Conservation (phyloP, 2,797 vertebrate genomes). For the Hoplostethus mediterraneus region DNA sequence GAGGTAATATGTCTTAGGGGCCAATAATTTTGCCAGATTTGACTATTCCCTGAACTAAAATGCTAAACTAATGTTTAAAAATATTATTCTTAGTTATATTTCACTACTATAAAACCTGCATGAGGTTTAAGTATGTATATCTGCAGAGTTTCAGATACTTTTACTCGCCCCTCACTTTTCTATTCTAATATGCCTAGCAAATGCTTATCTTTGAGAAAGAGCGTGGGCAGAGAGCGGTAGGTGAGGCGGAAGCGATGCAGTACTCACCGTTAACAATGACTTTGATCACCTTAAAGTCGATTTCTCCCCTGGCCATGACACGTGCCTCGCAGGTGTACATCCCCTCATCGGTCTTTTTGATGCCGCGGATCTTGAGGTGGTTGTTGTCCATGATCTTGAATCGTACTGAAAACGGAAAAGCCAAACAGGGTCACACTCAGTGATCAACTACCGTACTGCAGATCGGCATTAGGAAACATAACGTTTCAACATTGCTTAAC, state of each 20-base stretch:
- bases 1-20: too few species aligned
- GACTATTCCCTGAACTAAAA: too few species aligned
- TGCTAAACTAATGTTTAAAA: too few species aligned
- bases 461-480: neutral
- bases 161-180: too few species aligned
- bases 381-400: constrained; percentile 90
- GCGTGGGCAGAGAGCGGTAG: constrained; percentile 6
- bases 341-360: constrained; percentile 97
- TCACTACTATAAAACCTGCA: too few species aligned
- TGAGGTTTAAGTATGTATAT: too few species aligned
- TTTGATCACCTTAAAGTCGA: constrained; percentile 94
- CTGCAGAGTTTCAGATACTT: too few species aligned
- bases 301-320: constrained; percentile 94
- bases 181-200: neutral
- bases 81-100: too few species aligned
- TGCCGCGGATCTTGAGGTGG: constrained; percentile 95
- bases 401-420: constrained; percentile 83
- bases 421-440: constrained; percentile 4
- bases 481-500: neutral
- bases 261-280: constrained; percentile 96
- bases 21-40: too few species aligned
- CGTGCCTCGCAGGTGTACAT: constrained; percentile 95
- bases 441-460: neutral
- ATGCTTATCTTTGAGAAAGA: neutral
- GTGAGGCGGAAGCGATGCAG: constrained; percentile 15